A percentile compares a stretch with the other conserved stretches of the same genome.
These are phyloP conservation scores for Ischnura elegans DNA, from an alignment of 2,888 invertebrate genomes.

Conservation along the genomic window DNA sequence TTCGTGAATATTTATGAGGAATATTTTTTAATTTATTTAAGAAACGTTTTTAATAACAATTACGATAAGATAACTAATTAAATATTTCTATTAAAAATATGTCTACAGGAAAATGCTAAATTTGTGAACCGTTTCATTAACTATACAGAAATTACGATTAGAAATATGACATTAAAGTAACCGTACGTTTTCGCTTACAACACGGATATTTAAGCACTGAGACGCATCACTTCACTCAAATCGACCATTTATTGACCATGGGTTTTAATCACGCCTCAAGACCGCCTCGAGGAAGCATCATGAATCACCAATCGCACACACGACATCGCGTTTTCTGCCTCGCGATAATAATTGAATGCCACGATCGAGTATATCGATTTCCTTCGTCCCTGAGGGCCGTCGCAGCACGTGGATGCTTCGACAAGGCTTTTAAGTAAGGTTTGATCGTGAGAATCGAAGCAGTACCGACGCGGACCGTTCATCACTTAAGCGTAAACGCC, in stretches of 20 bases:
- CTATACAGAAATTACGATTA: too few relatives aligned
- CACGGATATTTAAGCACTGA: not conserved
- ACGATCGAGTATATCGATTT: constrained; percentile 8
- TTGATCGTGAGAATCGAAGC: not conserved
- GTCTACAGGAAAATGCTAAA: too few relatives aligned
- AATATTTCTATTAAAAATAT: too few relatives aligned
- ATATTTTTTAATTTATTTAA: too few relatives aligned
- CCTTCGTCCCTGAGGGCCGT: not conserved
- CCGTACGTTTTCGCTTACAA: too few relatives aligned
- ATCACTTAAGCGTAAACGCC: constrained; percentile 26
- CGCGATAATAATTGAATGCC: not conserved
- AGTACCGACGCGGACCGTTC: not conserved
- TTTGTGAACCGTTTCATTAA: too few relatives aligned
- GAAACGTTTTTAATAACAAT: too few relatives aligned
- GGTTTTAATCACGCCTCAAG: not conserved
- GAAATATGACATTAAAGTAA: too few relatives aligned
- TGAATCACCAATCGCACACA: not conserved
- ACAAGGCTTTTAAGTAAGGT: not conserved
- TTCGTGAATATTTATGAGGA: too few relatives aligned
- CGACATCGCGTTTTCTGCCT: not conserved
- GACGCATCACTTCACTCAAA: not conserved
- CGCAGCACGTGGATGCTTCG: not conserved
- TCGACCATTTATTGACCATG: not conserved
- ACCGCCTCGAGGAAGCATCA: not conserved
- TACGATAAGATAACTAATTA: too few relatives aligned